These are phyloP conservation scores for Amniataba percoides DNA, from an alignment of 2,797 vertebrate species.

Conservation along the genomic window DNA sequence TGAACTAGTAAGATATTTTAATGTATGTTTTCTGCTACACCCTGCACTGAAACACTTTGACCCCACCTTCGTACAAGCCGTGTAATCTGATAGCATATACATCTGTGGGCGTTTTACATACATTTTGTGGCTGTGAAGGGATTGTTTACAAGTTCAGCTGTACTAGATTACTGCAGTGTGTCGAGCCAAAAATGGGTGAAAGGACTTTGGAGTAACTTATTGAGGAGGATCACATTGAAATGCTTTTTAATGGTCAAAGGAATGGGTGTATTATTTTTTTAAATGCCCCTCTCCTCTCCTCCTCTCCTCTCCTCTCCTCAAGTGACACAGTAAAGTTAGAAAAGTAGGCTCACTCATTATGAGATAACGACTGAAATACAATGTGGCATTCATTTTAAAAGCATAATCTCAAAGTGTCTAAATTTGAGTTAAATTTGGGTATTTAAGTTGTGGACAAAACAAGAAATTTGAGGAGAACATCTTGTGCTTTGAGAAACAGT, in stretches of 20 bases:
- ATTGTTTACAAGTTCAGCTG: neutral
- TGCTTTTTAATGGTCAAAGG: neutral
- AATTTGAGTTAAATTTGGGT: no score
- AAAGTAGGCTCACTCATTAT: neutral
- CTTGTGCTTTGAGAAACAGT: no score
- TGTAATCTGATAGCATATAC: slow-evolving; percentile 36
- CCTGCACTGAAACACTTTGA: slow-evolving; percentile 30
- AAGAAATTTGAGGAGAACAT: no score
- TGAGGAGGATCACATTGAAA: neutral
- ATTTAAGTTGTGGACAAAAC: no score
- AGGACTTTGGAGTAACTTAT: neutral
- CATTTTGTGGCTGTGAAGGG: neutral
- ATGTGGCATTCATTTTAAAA: neutral
- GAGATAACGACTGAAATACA: neutral
- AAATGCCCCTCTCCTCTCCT: neutral
- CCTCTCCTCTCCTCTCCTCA: neutral
- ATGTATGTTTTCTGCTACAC: slow-evolving; percentile 26
- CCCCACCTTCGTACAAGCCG: slow-evolving; percentile 7
- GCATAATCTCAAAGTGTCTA: neutral
- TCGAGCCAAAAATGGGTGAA: neutral
- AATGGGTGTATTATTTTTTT: neutral
- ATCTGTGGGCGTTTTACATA: slow-evolving; percentile 1
- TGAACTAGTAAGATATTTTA: neutral
- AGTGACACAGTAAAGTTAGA: neutral
- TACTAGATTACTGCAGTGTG: neutral